phyloP scores from a whole-genome alignment of 2,888 invertebrate species.

The Drosophila tripunctata region DNA sequence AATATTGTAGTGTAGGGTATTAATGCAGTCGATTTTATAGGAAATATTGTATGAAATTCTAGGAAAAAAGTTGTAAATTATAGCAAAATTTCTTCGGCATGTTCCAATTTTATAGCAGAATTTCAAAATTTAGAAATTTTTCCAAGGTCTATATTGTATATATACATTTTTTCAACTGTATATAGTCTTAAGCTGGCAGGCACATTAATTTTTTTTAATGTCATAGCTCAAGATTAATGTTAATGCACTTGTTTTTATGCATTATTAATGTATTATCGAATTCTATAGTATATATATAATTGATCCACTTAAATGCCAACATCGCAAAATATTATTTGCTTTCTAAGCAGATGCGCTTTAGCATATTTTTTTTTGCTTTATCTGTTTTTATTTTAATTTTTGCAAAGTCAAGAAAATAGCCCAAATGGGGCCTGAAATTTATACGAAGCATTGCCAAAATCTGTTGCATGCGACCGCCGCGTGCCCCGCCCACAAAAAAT shows the following conservation, averaged over 20 bases:
- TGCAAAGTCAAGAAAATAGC: slow-evolving; percentile 48
- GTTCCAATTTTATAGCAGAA: too few relatives aligned
- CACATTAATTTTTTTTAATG: neutral
- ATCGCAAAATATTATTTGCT: slow-evolving; percentile 69
- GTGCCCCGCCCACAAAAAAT: slow-evolving; percentile 67
- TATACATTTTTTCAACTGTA: neutral
- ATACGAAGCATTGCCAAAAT: slow-evolving; percentile 51
- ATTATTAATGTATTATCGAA: slow-evolving; percentile 7
- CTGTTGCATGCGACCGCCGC: slow-evolving; percentile 62
- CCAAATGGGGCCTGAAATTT: slow-evolving; percentile 56
- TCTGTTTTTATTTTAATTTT: neutral
- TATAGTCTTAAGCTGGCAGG: slow-evolving; percentile 21
- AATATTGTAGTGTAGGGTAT: too few relatives aligned
- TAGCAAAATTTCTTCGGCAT: too few relatives aligned
- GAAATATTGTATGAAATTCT: too few relatives aligned
- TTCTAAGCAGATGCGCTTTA: slow-evolving; percentile 53
- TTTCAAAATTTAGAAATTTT: neutral
- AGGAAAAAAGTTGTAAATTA: too few relatives aligned
- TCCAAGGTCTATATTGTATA: neutral
- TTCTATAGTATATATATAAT: slow-evolving; percentile 21
- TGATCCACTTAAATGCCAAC: slow-evolving; percentile 62
- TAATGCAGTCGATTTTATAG: too few relatives aligned
- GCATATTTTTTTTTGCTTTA: slow-evolving; percentile 39
- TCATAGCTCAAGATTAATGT: slow-evolving; percentile 6
- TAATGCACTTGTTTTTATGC: slow-evolving; percentile 26